phyloP scores from a whole-genome alignment of 1,140 invertebrate genomes.

The Neuroterus valhalla region DNA sequence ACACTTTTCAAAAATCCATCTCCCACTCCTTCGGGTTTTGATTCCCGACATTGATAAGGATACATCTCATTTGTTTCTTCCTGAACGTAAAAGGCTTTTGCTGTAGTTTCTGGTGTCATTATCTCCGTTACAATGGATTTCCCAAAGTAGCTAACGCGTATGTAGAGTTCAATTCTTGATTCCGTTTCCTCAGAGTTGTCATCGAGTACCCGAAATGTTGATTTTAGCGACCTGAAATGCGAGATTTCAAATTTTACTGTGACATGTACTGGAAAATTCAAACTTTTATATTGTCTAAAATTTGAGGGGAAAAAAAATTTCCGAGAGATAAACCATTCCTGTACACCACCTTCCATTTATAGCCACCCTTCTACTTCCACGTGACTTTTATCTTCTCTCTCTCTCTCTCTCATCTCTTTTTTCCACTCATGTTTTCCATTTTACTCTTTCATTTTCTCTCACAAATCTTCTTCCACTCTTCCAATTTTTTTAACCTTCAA shows the following conservation, averaged over 20 bases:
- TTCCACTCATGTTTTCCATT: too few species aligned
- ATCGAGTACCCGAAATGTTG: constrained; percentile 48
- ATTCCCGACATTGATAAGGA: constrained; percentile 57
- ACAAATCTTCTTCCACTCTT: too few species aligned
- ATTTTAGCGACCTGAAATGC: constrained; percentile 55
- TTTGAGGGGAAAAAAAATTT: too few species aligned
- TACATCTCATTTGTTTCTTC: constrained; percentile 53
- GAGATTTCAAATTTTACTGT: constrained; percentile 5
- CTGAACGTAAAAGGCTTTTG: constrained; percentile 49
- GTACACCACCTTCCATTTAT: too few species aligned
- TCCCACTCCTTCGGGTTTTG: constrained; percentile 46
- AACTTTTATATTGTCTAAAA: neutral
- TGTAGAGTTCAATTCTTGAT: constrained; percentile 51
- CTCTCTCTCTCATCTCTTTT: too few species aligned
- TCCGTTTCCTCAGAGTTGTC: constrained; percentile 39
- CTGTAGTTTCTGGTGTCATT: constrained; percentile 21
- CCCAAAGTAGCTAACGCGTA: constrained; percentile 62
- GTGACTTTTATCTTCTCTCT: too few species aligned
- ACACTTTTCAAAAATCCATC: constrained; percentile 39
- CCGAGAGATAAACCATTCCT: too few species aligned
- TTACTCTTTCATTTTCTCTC: too few species aligned
- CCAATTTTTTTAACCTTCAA: too few species aligned
- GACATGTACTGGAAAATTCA: neutral
- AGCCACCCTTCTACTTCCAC: too few species aligned
- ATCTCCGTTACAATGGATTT: constrained; percentile 63